Base-by-base conservation (phyloP, 53 echinoderm and acorn worm species). In the Echinarachnius parma region DNA sequence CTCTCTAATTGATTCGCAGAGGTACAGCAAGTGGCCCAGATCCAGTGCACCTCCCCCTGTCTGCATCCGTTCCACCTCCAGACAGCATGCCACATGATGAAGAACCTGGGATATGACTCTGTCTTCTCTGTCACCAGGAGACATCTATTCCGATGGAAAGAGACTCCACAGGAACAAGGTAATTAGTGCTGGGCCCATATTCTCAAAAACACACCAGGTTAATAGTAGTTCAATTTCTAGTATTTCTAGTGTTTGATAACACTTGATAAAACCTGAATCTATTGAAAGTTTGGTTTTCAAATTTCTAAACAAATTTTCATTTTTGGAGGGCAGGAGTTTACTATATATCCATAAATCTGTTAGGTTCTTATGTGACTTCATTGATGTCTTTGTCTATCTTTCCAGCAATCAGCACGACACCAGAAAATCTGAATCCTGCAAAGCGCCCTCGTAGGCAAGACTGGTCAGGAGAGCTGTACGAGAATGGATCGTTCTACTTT, bases 41-140 rank as follows among this genome's bases (percentile, higher is more conserved):
- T 96, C 21, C 98, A 96, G 80, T 91, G 98, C 39, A 96, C 98
- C 55, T 87, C 98, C 0, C 98, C 98, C 8, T 96, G 91, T 39
- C 76, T 96, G 0, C 98, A 96, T 26, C 98, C 98, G 21, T 91
- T 79, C 82, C 90, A 90, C 62, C 77, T 91, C 21, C 81, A 84
- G 59, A 82, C 61, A 15, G 85, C 91, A 3, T 80, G 82, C 31
- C 82, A 61, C 13, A 96, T 96, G 98, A 82, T 96, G 34, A 52
- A 59, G 9, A 42, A 85, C 2, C 82, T 80, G 10, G 98, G 86
- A n/a, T 96, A 75, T 26, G 98, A 96, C 45, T 91, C 98, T 0
- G 98, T 96, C 22, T 96, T 96, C 62, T 78, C 87, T 2, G 98
- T 96, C 48, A 80, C 86, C 2, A 55, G 98, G 20, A 72, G 82